A percentile compares a stretch with the other conserved stretches of the same genome.
These are phyloP conservation scores for Prietella phreatophila DNA, from an alignment of 2,113 vertebrate species.

Conservation along the genomic window DNA sequence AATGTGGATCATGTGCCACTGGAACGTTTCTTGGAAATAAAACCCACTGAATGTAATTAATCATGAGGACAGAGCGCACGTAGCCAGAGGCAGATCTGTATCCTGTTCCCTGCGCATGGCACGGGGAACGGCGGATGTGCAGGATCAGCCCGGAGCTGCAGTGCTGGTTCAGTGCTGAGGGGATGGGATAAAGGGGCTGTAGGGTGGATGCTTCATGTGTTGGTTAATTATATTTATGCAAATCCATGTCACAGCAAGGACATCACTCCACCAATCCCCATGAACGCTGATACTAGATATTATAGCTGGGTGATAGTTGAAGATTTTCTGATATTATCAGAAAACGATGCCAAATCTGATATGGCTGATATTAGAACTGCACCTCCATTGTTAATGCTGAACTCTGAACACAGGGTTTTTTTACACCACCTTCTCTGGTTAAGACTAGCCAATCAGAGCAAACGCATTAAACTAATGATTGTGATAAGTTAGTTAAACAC, in stretches of 20 bases:
- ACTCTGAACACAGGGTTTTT: neutral
- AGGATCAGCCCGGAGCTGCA: slow-evolving; percentile 15
- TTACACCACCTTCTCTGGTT: neutral
- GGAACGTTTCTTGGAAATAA: neutral
- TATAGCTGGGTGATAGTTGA: neutral
- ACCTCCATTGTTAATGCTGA: neutral
- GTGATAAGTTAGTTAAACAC: neutral
- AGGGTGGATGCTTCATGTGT: slow-evolving; percentile 13
- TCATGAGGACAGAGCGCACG: neutral
- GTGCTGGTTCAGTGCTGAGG: neutral
- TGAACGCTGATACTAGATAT: neutral
- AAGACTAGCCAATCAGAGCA: neutral
- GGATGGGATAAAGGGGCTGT: neutral
- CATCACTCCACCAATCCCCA: slow-evolving; percentile 7
- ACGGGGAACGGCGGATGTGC: neutral
- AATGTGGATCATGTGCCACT: neutral
- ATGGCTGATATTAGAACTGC: neutral
- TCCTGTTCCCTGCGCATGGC: neutral
- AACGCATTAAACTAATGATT: neutral
- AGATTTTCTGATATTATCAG: neutral
- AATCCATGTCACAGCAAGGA: neutral
- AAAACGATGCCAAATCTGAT: neutral
- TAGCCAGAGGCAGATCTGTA: neutral
- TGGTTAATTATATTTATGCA: slow-evolving; percentile 27
- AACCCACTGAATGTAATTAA: neutral